Conservation (phyloP, 2,797 vertebrate species). For the Ptychobarbus kaznakovi region DNA sequence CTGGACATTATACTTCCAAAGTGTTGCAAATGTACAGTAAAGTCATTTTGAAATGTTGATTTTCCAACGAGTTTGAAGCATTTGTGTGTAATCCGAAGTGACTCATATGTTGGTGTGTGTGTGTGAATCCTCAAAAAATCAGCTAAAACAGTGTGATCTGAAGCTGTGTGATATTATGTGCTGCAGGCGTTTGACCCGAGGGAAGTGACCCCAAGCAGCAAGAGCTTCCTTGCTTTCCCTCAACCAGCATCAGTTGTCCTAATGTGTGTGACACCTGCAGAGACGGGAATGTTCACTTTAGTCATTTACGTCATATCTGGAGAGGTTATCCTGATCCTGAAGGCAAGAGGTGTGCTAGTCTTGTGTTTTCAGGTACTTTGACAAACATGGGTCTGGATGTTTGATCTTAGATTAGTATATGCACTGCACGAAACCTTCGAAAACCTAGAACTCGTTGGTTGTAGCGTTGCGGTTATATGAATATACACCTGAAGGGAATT, state of each 20-base stretch:
- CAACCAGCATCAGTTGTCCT: background rate
- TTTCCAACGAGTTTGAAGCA: background rate
- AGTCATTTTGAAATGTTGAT: background rate
- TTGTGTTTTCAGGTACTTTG: background rate
- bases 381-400: background rate
- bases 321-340: background rate
- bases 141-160: background rate
- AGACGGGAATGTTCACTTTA: background rate
- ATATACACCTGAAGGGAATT: background rate
- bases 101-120: background rate
- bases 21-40: background rate
- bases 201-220: background rate
- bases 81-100: background rate
- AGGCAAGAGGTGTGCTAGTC: background rate
- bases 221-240: conserved; percentile 5
- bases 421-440: background rate
- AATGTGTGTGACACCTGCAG: background rate
- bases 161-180: background rate
- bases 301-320: background rate
- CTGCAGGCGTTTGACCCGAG: background rate
- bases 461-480: background rate
- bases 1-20: background rate
- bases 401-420: background rate
- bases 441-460: background rate
- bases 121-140: background rate